Evolutionary conservation across 2,888 invertebrate genomes (phyloP).

Genomic region (Philereme vetulata): DNA sequence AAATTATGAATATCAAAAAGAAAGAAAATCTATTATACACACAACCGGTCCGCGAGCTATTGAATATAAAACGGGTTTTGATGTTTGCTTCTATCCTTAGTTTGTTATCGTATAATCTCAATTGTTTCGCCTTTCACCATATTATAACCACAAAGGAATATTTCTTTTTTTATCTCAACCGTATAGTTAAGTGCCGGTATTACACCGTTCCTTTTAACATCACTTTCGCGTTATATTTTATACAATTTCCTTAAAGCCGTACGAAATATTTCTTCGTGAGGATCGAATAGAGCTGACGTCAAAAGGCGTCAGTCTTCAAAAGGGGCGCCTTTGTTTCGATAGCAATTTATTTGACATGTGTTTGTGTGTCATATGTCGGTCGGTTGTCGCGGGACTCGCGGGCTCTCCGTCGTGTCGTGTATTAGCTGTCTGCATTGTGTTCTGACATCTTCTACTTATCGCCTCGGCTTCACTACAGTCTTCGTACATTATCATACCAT

Average conservation of each 20-base stretch:
- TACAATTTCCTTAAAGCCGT: constrained; percentile 40
- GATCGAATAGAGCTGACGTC: constrained; percentile 36
- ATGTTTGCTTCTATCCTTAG: constrained; percentile 41
- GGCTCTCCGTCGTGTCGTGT: constrained; percentile 19
- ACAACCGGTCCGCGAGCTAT: constrained; percentile 39
- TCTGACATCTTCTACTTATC: constrained; percentile 26
- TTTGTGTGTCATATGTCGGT: constrained; percentile 44
- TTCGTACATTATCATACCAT: constrained; percentile 27
- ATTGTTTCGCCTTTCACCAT: constrained; percentile 44
- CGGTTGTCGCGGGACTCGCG: constrained; percentile 32
- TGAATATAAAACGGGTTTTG: constrained; percentile 48
- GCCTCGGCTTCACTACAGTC: constrained; percentile 14
- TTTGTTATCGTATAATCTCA: constrained; percentile 44
- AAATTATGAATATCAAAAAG: constrained; percentile 41
- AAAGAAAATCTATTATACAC: constrained; percentile 40
- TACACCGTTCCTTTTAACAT: constrained; percentile 37
- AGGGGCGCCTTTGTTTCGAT: constrained; percentile 50
- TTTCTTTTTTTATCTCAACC: constrained; percentile 32
- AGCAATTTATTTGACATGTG: constrained; percentile 50
- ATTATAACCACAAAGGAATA: constrained; percentile 36
- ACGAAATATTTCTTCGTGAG: constrained; percentile 39
- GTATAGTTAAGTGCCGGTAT: constrained; percentile 30
- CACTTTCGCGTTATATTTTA: constrained; percentile 36
- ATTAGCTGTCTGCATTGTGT: constrained; percentile 29
- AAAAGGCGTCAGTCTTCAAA: constrained; percentile 45